Conservation (phyloP, 2,888 invertebrate genomes). For the Cataglyphis rosenhaueri region DNA sequence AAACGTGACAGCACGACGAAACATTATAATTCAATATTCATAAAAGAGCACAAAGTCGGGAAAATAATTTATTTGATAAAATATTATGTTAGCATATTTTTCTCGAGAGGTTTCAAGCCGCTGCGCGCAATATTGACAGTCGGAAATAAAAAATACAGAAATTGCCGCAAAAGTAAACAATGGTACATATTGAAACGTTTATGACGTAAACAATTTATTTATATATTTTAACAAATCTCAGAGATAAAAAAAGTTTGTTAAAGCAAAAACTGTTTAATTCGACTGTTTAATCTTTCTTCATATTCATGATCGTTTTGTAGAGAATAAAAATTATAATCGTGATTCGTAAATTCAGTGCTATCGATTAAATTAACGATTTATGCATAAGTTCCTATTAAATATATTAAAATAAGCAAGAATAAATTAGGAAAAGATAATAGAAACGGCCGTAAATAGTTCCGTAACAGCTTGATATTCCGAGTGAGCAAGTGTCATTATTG, state of each 20-base stretch:
- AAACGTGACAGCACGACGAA: neutral
- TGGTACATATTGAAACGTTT: neutral
- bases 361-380: neutral
- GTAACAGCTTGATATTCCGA: neutral
- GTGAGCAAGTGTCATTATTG: neutral
- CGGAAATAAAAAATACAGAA: conserved; percentile 21
- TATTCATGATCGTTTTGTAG: neutral
- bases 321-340: neutral
- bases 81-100: conserved; percentile 49
- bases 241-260: neutral
- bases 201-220: neutral
- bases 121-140: conserved; percentile 9
- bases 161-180: conserved; percentile 20
- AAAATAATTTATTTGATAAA: conserved; percentile 30
- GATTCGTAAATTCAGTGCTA: neutral
- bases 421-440: neutral
- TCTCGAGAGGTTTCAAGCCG: conserved; percentile 1
- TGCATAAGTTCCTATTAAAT: neutral
- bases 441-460: neutral
- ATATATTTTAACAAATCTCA: neutral
- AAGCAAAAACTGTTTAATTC: neutral
- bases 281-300: neutral
- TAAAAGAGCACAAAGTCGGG: conserved; percentile 1
- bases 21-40: conserved; percentile 38
- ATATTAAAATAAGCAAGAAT: neutral